phyloP scores from a whole-genome alignment of 2,797 vertebrate species.

The Lacerta agilis region DNA sequence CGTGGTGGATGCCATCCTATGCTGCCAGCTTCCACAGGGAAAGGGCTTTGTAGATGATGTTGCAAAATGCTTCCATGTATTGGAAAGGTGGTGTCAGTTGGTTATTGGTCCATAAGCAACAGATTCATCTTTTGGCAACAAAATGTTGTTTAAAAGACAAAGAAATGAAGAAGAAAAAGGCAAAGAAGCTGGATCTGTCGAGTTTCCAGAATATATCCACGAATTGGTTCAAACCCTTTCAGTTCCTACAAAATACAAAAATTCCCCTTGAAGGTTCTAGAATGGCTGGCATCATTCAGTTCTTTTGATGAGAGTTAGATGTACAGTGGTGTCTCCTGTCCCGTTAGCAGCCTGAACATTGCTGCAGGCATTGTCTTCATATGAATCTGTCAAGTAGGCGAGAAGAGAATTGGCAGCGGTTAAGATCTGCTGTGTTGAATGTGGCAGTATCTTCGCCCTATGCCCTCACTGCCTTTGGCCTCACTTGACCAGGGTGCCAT shows the following conservation, averaged over 20 bases:
- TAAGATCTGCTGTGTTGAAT: too few species aligned
- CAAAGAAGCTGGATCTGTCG: slow-evolving; percentile 63
- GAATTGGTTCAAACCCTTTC: slow-evolving; percentile 58
- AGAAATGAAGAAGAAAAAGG: slow-evolving; percentile 47
- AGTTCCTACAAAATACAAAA: slow-evolving; percentile 67
- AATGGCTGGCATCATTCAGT: slow-evolving; percentile 50
- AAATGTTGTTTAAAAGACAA: slow-evolving; percentile 46
- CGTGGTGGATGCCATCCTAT: neutral
- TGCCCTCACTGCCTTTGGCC: neutral
- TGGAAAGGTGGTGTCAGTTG: slow-evolving; percentile 66
- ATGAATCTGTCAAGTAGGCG: slow-evolving; percentile 86
- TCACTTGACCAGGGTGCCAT: neutral
- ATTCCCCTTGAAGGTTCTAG: slow-evolving; percentile 48
- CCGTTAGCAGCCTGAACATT: slow-evolving; percentile 98
- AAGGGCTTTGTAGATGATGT: slow-evolving; percentile 59
- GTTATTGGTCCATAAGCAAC: slow-evolving; percentile 65
- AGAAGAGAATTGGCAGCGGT: too few species aligned
- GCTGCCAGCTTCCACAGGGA: slow-evolving; percentile 50
- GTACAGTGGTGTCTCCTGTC: slow-evolving; percentile 97
- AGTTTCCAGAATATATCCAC: slow-evolving; percentile 51
- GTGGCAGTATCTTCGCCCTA: neutral
- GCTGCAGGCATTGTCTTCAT: slow-evolving; percentile 99
- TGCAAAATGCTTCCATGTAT: slow-evolving; percentile 69
- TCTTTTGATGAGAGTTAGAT: slow-evolving; percentile 81
- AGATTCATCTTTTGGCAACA: slow-evolving; percentile 67